These are phyloP conservation scores for Melanerpes formicivorus DNA, from an alignment of 2,113 vertebrate genomes.

Conservation along the genomic window DNA sequence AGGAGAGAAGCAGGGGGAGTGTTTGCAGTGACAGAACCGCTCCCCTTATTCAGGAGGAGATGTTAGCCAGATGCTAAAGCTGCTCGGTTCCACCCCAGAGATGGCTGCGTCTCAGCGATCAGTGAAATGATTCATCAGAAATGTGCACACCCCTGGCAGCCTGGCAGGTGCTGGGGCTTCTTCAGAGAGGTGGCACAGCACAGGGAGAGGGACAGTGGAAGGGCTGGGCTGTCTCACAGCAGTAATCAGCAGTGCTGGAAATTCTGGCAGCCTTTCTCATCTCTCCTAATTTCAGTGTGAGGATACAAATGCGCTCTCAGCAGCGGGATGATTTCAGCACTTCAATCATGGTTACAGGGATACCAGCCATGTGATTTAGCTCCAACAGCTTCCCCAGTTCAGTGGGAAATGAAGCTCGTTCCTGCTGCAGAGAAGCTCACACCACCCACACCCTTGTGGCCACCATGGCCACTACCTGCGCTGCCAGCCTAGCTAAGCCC, in stretches of 20 bases:
- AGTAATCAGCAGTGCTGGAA: not conserved
- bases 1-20: not conserved
- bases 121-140: not conserved
- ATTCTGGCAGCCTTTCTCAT: not conserved
- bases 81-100: not conserved
- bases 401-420: not conserved
- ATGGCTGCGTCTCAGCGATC: not conserved
- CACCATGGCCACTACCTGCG: not conserved
- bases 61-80: not conserved
- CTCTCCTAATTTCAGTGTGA: not conserved
- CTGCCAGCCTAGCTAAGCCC: not conserved
- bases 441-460: not conserved
- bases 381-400: not conserved
- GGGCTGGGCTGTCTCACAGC: not conserved
- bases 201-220: not conserved
- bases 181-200: not conserved
- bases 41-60: not conserved
- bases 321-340: not conserved
- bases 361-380: not conserved
- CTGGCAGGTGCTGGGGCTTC: not conserved
- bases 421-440: too few species aligned
- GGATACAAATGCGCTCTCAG: not conserved
- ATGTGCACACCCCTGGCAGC: not conserved
- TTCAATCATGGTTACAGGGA: not conserved
- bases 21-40: constrained; percentile 15